phyloP scores from a whole-genome alignment of 2,113 vertebrate genomes.

The Tachuris rubrigastra region DNA sequence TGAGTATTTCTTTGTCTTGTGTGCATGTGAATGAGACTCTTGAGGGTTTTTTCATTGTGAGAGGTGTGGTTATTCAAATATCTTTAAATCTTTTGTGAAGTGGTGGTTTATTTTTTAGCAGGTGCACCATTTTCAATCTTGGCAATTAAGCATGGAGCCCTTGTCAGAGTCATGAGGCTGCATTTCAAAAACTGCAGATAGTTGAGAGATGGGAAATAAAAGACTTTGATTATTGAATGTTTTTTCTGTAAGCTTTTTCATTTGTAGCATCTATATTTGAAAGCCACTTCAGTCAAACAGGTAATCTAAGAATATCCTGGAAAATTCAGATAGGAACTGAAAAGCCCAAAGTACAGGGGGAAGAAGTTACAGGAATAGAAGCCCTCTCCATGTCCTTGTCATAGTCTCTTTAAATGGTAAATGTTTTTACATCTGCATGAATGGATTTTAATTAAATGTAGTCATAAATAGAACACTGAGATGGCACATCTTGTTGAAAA shows the following conservation, averaged over 20 bases:
- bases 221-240: constrained; percentile 21
- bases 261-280: constrained; percentile 16
- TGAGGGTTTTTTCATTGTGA: background rate
- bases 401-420: constrained; percentile 16
- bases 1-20: background rate
- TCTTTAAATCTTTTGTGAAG: background rate
- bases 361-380: constrained; percentile 29
- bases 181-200: constrained; percentile 2
- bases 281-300: constrained; percentile 21
- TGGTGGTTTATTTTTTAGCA: background rate
- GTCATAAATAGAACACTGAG: constrained; percentile 47
- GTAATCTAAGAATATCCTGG: constrained; percentile 37
- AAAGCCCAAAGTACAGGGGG: background rate
- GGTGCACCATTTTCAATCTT: background rate
- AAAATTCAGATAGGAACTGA: background rate
- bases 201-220: constrained; percentile 18
- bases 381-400: background rate
- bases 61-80: background rate
- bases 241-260: background rate
- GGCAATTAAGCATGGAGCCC: background rate
- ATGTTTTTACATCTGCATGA: constrained; percentile 22
- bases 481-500: constrained; percentile 51
- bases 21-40: background rate
- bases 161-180: background rate
- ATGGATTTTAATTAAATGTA: constrained; percentile 63